Base-by-base conservation (phyloP, 2,797 vertebrate genomes). In the Danio choprae region DNA sequence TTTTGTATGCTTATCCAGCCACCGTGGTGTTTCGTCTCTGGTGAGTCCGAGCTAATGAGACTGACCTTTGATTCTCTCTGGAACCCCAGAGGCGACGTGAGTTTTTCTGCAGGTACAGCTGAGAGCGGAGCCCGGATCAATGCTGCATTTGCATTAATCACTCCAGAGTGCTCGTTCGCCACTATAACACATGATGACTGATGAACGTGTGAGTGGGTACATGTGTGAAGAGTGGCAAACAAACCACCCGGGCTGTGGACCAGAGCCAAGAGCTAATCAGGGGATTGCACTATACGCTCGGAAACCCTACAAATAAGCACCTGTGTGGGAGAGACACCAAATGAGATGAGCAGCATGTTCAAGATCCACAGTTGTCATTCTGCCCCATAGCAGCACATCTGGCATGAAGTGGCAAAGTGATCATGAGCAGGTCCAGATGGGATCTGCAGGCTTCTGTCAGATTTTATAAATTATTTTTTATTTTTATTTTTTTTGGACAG, bases 91-190 rank as follows among this genome's bases (percentile, higher is more conserved):
- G 38, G 38, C 59, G 53, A 65, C 44, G 40, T 46, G 68, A 62
- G 44, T 44, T 11, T 12, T 64, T 55, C 29, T 63, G 60, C 60
- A 73, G 68, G 68, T 82, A 56, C 79, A 77, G 79, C 69, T 77
- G 67, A 50, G 38, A 11, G 4, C 50, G 18, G 65, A 38, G 38
- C 43, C 63, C 77, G 78, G 77, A 84, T 82, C 77, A 50, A 59
- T 56, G 60, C 75, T 50, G 62, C 78, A 87, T 87, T 82, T 84
- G 78, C 86, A 85, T 87, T 76, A 77, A 84, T 87, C 82, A 82
- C 51, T 71, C 70, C 60, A 72, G 64, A 82, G 81, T 62, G 60
- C 68, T 60, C 36, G 38, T 72, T 77, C 60, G 62, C 44, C 4
- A 50, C 74, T 80, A 85, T 79, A 87, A 78, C 69, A 60, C 56